Conservation (phyloP, 1,140 invertebrate species). For the Zelostemma sp. region DNA sequence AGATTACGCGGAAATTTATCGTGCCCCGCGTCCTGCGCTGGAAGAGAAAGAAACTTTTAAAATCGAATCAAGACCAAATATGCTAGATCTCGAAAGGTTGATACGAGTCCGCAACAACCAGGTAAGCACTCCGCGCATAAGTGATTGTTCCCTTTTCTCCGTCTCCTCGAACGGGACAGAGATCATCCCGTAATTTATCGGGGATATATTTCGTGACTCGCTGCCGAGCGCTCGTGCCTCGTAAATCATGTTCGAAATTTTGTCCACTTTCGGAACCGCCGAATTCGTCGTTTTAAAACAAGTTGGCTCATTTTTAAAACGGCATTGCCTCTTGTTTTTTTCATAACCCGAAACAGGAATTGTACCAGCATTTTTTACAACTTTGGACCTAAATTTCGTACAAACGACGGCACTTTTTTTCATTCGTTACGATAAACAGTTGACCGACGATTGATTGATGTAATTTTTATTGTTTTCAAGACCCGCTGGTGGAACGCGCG, state of each 20-base stretch:
- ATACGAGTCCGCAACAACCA: conserved; percentile 16
- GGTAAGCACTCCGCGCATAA: conserved; percentile 2
- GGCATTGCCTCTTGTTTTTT: too few relatives aligned
- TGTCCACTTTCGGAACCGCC: neutral
- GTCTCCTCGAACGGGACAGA: conserved; percentile 6
- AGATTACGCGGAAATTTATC: conserved; percentile 12
- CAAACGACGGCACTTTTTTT: too few relatives aligned
- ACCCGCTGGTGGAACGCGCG: conserved; percentile 58
- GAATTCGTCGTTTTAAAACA: too few relatives aligned
- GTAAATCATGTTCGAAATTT: conserved; percentile 5
- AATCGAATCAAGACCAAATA: conserved; percentile 20
- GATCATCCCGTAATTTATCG: conserved; percentile 4
- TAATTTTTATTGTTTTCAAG: conserved; percentile 56
- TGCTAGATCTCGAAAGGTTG: conserved; percentile 9
- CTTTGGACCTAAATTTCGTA: too few relatives aligned
- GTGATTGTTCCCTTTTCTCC: conserved; percentile 16
- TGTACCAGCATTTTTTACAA: too few relatives aligned
- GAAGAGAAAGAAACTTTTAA: conserved; percentile 17
- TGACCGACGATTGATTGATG: conserved; percentile 35
- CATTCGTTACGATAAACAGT: too few relatives aligned
- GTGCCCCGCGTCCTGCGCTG: neutral
- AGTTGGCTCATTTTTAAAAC: too few relatives aligned
- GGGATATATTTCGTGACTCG: neutral
- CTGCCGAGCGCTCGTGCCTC: neutral
- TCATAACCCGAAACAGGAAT: too few relatives aligned